These are phyloP conservation scores for Empidonax alnorum DNA, from an alignment of 2,113 vertebrate species.

Conservation along the genomic window DNA sequence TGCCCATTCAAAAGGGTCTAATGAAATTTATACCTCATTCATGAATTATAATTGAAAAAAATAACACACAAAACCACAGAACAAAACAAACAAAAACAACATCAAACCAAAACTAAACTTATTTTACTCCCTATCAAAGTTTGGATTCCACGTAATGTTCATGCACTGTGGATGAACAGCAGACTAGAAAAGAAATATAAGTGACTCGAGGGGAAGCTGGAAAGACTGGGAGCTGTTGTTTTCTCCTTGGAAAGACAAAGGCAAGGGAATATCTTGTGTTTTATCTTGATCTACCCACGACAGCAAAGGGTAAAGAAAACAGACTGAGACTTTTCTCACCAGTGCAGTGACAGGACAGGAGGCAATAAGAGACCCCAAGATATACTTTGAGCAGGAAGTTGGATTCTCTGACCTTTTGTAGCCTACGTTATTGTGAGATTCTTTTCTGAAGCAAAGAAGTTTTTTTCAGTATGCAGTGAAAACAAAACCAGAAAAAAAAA, in stretches of 20 bases:
- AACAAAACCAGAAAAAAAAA: neutral
- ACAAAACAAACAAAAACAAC: neutral
- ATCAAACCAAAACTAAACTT: neutral
- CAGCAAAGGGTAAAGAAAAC: neutral
- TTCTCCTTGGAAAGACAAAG: neutral
- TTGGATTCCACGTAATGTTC: neutral
- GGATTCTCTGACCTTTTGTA: neutral
- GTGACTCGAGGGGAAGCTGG: neutral
- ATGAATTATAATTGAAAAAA: neutral
- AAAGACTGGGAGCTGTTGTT: neutral
- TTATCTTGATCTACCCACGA: neutral
- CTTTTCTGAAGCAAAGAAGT: neutral
- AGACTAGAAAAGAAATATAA: neutral
- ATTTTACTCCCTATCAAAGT: neutral
- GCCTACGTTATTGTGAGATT: neutral
- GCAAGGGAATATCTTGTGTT: neutral
- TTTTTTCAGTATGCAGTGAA: neutral
- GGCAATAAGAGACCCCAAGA: neutral
- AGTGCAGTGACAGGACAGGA: neutral
- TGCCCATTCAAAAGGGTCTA: neutral
- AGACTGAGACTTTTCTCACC: neutral
- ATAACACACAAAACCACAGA: neutral
- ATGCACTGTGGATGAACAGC: neutral
- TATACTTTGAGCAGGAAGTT: neutral
- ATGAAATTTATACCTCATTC: neutral